Evolutionary conservation across 30 jellyfish, hydroid and myxozoan genomes (phyloP), one percentile per base, ranked within the genome.

Genomic region (Haliclystus octoradiatus): DNA sequence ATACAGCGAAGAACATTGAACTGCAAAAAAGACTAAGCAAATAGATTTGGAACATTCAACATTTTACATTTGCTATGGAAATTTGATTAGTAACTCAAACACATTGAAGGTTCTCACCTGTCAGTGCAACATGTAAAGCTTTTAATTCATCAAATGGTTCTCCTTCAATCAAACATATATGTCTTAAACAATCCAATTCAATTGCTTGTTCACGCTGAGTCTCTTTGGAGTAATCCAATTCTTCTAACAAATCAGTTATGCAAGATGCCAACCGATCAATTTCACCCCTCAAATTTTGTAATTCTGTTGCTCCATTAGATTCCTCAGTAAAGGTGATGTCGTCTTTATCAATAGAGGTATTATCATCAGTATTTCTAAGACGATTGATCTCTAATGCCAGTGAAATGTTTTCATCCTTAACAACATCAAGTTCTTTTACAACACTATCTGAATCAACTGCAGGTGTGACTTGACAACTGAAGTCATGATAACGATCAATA

Each of bases 401-500:
- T 26, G 84, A 76, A 34, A 80, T 79, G 61, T 80, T 80, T 67
- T 80, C 94, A 34, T 80, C 94, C 60, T 71, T 80, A 2, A 70
- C 82, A 15, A 52, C 73, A 53, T 72, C 66, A 33, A 72, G 49
- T 31, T 63, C 74, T 25, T 68, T 77, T 57, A 67, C 12, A 2
- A 77, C 15, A 15, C 57, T 57, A n/a, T 69, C 91, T 57, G 62
- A 68, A 53, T 77, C 69, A 22, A 27, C 62, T n/a, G n/a, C n/a
- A n/a, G n/a, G n/a, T 31, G 80, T 77, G 77, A 77, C 68, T 19
- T 22, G 60, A 23, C 72, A 13, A 62, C 69, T 81, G 0, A 77
- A 66, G 53, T 77, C 82, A 31, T 77, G 80, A 26, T 65, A 40
- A 33, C 68, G 33, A 52, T 68, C 77, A 2, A 34, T 50, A 15